phyloP scores from a whole-genome alignment of 2,888 invertebrate genomes.

The Ommatoiulus sabulosus region DNA sequence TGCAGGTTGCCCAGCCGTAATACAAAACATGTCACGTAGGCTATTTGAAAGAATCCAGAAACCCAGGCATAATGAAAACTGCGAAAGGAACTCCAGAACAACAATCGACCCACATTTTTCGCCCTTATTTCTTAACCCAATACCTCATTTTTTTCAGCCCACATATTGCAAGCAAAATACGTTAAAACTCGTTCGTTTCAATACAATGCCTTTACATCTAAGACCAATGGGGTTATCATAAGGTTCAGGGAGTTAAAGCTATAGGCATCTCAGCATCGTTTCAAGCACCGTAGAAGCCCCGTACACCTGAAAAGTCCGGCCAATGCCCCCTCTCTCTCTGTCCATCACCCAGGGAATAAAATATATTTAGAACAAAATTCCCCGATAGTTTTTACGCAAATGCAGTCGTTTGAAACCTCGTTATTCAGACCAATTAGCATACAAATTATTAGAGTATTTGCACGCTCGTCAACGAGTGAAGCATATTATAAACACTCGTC shows the following conservation, averaged over 20 bases:
- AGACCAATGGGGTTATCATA: neutral
- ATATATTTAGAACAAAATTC: neutral
- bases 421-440: conserved; percentile 5
- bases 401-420: neutral
- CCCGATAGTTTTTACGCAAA: too few species aligned
- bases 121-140: conserved; percentile 25
- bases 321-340: neutral
- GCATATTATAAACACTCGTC: neutral
- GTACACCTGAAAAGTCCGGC: neutral
- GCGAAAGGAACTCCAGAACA: neutral
- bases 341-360: conserved; percentile 13
- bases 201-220: neutral
- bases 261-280: neutral
- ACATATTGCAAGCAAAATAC: neutral
- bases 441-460: neutral
- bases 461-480: neutral
- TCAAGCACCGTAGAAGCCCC: neutral
- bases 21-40: neutral
- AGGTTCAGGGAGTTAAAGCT: too few species aligned
- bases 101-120: conserved; percentile 34
- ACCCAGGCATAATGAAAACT: neutral
- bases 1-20: neutral
- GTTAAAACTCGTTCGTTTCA: neutral
- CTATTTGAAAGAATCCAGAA: conserved; percentile 18
- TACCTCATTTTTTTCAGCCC: neutral